Evolutionary conservation across 2,797 vertebrate genomes (phyloP), one percentile per base, ranked within the genome.

Genomic region (Anabacerthia variegaticeps): DNA sequence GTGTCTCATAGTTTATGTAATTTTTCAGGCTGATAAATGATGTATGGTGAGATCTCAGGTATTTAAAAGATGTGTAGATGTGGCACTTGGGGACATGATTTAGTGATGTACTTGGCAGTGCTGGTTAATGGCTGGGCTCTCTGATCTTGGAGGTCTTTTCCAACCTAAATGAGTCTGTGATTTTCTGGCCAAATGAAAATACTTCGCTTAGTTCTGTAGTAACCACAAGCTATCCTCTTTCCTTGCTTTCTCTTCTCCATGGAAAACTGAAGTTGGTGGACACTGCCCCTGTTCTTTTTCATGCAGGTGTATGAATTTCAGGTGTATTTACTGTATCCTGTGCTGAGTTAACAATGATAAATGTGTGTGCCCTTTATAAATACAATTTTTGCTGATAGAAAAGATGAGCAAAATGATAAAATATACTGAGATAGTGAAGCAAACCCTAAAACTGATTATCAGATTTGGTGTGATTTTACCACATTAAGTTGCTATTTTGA

Each of bases 301-400:
- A 0, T 76, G 32, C 58, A 69, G 39, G 10, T 65, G n/a, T n/a
- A 34, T 28, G 27, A 52, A 37, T 61, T 86, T 27, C 7, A 36
- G 72, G 26, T 65, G 28, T 74, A 15, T 58, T 79, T 92, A 16
- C 32, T 41, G 12, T 14, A 7, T 49, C 13, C 18, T 59, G 22
- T 56, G 36, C 46, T 39, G n/a, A 7, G 24, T 62, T 71, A 56
- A 26, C 16, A 20, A 0, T 10, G 12, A 23, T 63, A 80, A 52
- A 3, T 0, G 0, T 13, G 5, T 15, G 7, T 1, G 0, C 4
- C 21, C 13, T 54, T 54, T n/a, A n/a, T 46, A 24, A 48, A 36
- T 6, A 4, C 6, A 6, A 6, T 44, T 80, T 46, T 72, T 67
- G 21, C 18, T 63, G 14, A 26, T 34, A 36, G 32, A 28, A 36